Evolutionary conservation across 1,140 invertebrate genomes (phyloP), one percentile per base, ranked within the genome.

Genomic region (Anthonomus grandis): DNA sequence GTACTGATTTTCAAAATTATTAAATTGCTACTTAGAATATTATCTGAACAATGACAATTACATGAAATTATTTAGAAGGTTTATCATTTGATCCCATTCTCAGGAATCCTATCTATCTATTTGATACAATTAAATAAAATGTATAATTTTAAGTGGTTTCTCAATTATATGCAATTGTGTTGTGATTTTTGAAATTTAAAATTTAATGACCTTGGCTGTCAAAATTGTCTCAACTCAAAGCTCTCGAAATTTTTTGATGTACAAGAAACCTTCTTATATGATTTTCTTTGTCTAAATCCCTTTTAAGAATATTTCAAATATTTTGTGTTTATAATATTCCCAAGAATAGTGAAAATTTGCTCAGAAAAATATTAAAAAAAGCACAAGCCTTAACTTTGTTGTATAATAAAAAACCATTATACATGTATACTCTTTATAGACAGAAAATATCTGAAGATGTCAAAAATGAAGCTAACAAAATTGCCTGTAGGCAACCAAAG

Each of bases 401-500:
- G 12, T 45, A 12, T 4, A 22, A 23, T 22, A 8, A 10, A 21
- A 22, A 4, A 4, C 44, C 10, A 37, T n/a, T 57, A 31, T 21
- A 15, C 42, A 49, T 44, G 17, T 41, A 15, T 59, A 8, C 51
- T 60, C 31, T 42, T 53, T 61, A 12, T 51, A 65, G 64, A n/a
- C 44, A 63, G 39, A 60, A 60, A 45, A 65, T 63, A 42, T 45
- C 60, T 45, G 36, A 47, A 31, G 8, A 63, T 10, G 61, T 65
- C 17, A 62, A 60, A 38, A 34, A 38, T 5, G 31, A 65, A 51
- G 60, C 54, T n/a, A 65, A 48, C 27, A 51, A n/a, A 41, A 36
- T 62, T 36, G 54, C 54, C 12, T 89, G 86, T 63, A 81, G 79
- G 39, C 78, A 83, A 60, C 86, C 87, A 0, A 69, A 80, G 15